phyloP scores from a whole-genome alignment of 2,888 invertebrate species.

The Pycnomerus fuliginosus region DNA sequence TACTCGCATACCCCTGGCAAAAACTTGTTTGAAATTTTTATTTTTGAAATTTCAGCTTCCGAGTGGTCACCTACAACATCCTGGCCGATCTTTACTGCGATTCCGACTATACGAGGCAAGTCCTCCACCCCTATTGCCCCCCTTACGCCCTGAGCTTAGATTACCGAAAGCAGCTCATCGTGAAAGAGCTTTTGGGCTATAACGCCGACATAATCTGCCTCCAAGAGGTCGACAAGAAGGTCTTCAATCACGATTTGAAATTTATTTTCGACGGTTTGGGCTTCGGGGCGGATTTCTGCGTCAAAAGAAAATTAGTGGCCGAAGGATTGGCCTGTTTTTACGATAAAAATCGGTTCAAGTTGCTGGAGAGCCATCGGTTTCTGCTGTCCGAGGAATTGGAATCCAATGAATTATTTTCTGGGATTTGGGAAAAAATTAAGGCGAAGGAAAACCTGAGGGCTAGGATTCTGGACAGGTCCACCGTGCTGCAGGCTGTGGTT shows the following conservation, averaged over 20 bases:
- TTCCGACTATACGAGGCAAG: slow-evolving; percentile 59
- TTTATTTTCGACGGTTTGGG: slow-evolving; percentile 60
- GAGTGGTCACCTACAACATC: slow-evolving; percentile 87
- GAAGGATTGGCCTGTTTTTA: slow-evolving; percentile 86
- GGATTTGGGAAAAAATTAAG: slow-evolving; percentile 63
- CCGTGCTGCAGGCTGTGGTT: slow-evolving; percentile 63
- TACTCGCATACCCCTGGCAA: too few relatives aligned
- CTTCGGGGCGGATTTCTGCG: slow-evolving; percentile 63
- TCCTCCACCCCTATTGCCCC: slow-evolving; percentile 83
- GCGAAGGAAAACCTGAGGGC: slow-evolving; percentile 59
- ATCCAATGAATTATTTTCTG: slow-evolving; percentile 54
- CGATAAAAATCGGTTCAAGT: slow-evolving; percentile 65
- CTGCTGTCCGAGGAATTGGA: slow-evolving; percentile 63
- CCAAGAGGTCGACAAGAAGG: slow-evolving; percentile 87
- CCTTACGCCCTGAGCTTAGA: slow-evolving; percentile 76
- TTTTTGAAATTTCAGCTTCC: slow-evolving; percentile 49
- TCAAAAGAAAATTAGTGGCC: slow-evolving; percentile 70
- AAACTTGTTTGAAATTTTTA: slow-evolving; percentile 3
- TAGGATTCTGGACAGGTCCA: slow-evolving; percentile 64
- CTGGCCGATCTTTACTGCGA: slow-evolving; percentile 90
- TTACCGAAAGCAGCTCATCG: slow-evolving; percentile 81
- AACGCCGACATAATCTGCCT: slow-evolving; percentile 87
- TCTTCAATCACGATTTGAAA: slow-evolving; percentile 68
- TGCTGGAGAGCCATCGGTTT: slow-evolving; percentile 56
- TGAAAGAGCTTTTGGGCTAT: slow-evolving; percentile 81